A percentile compares a stretch with the other conserved stretches of the same genome.
Evolutionary conservation across 2,888 invertebrate species (phyloP).

Genomic region (Antheraea yamamai): DNA sequence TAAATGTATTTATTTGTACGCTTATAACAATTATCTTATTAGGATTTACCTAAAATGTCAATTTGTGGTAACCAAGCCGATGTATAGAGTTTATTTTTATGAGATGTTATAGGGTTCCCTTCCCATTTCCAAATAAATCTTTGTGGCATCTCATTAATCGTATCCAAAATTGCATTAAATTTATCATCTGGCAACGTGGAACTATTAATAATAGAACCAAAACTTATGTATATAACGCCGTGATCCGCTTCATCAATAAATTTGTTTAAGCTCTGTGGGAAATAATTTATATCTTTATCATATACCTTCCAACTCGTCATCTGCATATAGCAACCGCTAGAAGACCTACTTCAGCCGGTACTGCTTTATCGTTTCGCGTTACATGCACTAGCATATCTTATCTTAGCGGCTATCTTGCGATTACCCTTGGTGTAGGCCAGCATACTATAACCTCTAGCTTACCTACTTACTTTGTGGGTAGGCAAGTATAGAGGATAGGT

Average conservation of each 20-base stretch:
- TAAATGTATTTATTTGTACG: background rate
- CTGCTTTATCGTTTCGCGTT: too few relatives aligned
- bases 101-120: constrained; percentile 76
- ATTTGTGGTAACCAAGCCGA: constrained; percentile 87
- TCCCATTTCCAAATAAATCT: constrained; percentile 92
- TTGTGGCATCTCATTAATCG: constrained; percentile 84
- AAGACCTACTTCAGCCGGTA: too few relatives aligned
- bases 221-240: constrained; percentile 88
- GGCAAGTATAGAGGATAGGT: too few relatives aligned
- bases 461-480: too few relatives aligned
- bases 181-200: constrained; percentile 84
- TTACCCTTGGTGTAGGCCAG: too few relatives aligned
- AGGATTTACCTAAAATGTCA: constrained; percentile 84
- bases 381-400: too few relatives aligned
- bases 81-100: constrained; percentile 84
- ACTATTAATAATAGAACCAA: constrained; percentile 88
- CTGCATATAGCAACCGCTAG: too few relatives aligned
- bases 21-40: background rate
- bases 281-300: background rate
- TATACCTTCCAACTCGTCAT: background rate
- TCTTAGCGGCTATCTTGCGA: too few relatives aligned
- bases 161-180: constrained; percentile 81
- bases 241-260: constrained; percentile 85
- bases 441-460: too few relatives aligned
- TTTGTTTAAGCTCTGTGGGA: constrained; percentile 56